Evolutionary conservation across 1,140 invertebrate species (phyloP), one percentile per base, ranked within the genome.

Genomic region (Homalodisca vitripennis): DNA sequence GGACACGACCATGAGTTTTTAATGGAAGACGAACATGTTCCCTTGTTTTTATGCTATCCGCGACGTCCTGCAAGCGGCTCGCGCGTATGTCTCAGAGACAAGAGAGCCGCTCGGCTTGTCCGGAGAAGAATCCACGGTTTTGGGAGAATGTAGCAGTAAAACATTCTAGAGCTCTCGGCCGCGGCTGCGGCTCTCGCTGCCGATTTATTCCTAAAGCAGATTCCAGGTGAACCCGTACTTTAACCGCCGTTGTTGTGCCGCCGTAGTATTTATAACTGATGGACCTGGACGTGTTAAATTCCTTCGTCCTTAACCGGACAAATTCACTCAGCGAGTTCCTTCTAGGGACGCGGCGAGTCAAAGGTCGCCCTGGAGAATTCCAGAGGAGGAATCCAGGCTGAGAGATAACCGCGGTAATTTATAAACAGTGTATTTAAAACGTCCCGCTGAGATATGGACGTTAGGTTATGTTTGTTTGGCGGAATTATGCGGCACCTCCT

Each of bases 341-440:
- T 51, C 48, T 51, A 51, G n/a, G n/a, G n/a, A n/a, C n/a, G n/a
- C 48, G 48, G 48, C 48, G 48, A 51, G 3, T 51, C 48, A 51
- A 22, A 51, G 48, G 48, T 51, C 48, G 34, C 6, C 6, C 22
- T 51, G 14, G n/a, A 14, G n/a, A n/a, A n/a, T n/a, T n/a, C n/a
- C n/a, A n/a, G n/a, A n/a, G n/a, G n/a, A n/a, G 22, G 48, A 51
- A 51, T 51, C 48, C 48, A 17, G 34, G 34, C 34, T 20, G 48
- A 20, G 22, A 51, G 48, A 51, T 51, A 51, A 51, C 48, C 48
- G 48, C 14, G 48, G 48, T 51, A 51, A 51, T 51, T 51, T 51
- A 51, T 51, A 51, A 51, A 51, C 48, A 51, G 48, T 51, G 48
- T 51, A n/a, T n/a, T 51, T 51, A 20, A 51, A 51, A 51, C 48